Evolutionary conservation across 2,113 vertebrate genomes (phyloP), one percentile per base, ranked within the genome.

Genomic region (Myiagra hebetior): DNA sequence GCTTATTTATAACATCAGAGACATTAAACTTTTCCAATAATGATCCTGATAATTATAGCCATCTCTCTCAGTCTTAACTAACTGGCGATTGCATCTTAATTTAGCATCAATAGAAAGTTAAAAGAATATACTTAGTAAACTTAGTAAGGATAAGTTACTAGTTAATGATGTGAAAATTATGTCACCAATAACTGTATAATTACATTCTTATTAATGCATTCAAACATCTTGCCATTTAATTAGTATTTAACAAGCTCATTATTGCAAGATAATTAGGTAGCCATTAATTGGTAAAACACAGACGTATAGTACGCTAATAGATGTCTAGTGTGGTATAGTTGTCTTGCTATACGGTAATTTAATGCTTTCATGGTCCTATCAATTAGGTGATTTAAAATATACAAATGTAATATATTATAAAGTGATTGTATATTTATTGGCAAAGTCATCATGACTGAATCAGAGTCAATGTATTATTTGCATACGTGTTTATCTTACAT

Each of bases 121-220:
- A 97, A 97, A 95, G 92, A 97, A 91, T 95, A 96, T 92, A 94
- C 93, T 97, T 97, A 96, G 84, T 96, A 95, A 92, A 94, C 95
- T 95, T 96, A 91, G 95, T 97, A 97, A 91, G 96, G 95, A 93
- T 91, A 96, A 97, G 94, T 92, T 97, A 94, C 96, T 95, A 96
- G 94, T 95, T 97, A 98, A 97, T 97, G 97, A 93, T 95, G 95
- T 91, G 96, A 97, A 96, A 97, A 97, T 97, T 97, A 97, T 97
- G 95, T 97, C 95, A 97, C 95, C 97, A 98, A 97, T 97, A 97
- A 97, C 92, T 97, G 93, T 97, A 97, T 98, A 98, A 98, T 98
- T 98, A 97, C 96, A 91, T 97, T 97, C 97, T 97, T 98, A 98
- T 98, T 98, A 98, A 98, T 97, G 97, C 96, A 91, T 98, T 97